Conservation (phyloP, 2,113 vertebrate species). For the Podarcis raffonei region DNA sequence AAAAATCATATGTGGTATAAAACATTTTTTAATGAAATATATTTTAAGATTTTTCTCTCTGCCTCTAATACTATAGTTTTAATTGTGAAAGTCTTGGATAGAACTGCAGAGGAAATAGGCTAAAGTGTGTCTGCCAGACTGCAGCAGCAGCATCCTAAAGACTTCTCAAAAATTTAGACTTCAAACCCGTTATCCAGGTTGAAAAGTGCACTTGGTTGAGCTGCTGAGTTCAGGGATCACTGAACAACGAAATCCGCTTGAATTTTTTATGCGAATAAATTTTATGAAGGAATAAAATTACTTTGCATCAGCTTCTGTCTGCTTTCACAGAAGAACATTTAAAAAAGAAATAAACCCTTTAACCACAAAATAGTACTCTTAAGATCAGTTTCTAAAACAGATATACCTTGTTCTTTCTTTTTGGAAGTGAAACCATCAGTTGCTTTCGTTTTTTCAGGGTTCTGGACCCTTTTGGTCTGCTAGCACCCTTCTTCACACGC, state of each 20-base stretch:
- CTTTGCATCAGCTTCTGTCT: not conserved
- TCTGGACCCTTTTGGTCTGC: not conserved
- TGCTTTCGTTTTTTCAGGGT: not conserved
- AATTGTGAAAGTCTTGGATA: slow-evolving; percentile 11
- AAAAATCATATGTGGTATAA: slow-evolving; percentile 14
- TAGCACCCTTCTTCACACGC: not conserved
- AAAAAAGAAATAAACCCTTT: not conserved
- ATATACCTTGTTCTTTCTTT: not conserved
- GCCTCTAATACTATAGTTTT: not conserved
- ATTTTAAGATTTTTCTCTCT: slow-evolving; percentile 19
- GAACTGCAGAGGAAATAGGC: not conserved
- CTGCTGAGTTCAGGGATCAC: slow-evolving; percentile 9
- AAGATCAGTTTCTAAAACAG: not conserved
- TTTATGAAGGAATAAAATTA: slow-evolving; percentile 2
- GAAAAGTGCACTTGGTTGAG: not conserved
- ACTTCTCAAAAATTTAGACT: slow-evolving; percentile 18
- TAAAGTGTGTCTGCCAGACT: not conserved
- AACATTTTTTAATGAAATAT: slow-evolving; percentile 21
- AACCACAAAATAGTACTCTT: not conserved
- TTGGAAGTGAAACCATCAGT: not conserved
- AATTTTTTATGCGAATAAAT: slow-evolving; percentile 25
- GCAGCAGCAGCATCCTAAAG: slow-evolving; percentile 6
- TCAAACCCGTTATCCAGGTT: not conserved
- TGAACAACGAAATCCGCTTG: not conserved
- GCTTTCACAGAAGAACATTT: not conserved